Evolutionary conservation across 23 tunicate genomes (phyloP).

Genomic region (Aplidium turbinatum): DNA sequence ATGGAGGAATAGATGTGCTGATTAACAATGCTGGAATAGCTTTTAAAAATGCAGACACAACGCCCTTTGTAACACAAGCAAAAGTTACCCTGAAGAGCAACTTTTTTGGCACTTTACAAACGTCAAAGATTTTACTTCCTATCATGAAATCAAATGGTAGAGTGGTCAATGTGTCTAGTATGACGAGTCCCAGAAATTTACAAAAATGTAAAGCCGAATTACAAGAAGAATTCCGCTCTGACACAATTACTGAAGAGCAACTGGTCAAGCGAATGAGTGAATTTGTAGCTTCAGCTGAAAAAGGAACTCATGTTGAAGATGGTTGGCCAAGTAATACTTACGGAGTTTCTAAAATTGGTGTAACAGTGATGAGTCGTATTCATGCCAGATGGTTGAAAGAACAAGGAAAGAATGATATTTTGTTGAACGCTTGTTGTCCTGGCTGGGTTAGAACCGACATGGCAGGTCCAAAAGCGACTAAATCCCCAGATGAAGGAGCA

Average conservation of each 20-base stretch:
- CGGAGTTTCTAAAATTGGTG: slow-evolving; percentile 64
- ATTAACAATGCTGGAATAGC: slow-evolving; percentile 82
- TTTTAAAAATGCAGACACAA: slow-evolving; percentile 35
- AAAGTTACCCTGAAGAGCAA: slow-evolving; percentile 51
- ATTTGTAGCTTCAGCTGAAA: slow-evolving; percentile 39
- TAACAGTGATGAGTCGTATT: slow-evolving; percentile 49
- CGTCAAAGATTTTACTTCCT: slow-evolving; percentile 42
- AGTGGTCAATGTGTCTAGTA: slow-evolving; percentile 58
- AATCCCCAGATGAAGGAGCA: slow-evolving; percentile 63
- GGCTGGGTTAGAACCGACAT: slow-evolving; percentile 91
- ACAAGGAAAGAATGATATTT: slow-evolving; percentile 66
- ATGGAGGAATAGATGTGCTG: slow-evolving; percentile 86
- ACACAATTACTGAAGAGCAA: slow-evolving; percentile 60
- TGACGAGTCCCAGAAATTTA: not conserved
- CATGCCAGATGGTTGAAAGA: slow-evolving; percentile 42
- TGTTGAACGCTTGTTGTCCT: slow-evolving; percentile 79
- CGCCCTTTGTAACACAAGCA: slow-evolving; percentile 45
- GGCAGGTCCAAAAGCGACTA: slow-evolving; percentile 70
- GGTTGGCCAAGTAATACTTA: slow-evolving; percentile 53
- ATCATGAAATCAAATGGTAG: slow-evolving; percentile 54
- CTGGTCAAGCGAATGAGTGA: slow-evolving; percentile 52
- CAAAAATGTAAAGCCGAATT: slow-evolving; percentile 43
- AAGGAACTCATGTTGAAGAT: slow-evolving; percentile 19
- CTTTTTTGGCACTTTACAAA: slow-evolving; percentile 47
- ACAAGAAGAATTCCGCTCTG: slow-evolving; percentile 44